These are phyloP conservation scores for Pammene fasciana DNA, from an alignment of 2,888 invertebrate species.

Conservation along the genomic window DNA sequence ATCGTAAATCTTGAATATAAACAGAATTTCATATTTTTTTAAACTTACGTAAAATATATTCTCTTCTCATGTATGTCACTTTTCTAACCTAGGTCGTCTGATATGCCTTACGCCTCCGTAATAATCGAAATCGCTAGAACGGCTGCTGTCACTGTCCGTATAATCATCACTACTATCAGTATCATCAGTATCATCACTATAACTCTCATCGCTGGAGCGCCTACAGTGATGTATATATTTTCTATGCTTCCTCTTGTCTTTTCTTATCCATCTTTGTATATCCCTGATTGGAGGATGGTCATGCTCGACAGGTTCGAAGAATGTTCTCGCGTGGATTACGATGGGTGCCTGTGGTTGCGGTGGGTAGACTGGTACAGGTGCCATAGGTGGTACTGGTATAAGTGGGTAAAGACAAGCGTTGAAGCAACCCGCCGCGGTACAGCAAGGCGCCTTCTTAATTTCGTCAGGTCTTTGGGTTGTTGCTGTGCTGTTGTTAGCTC, in stretches of 20 bases:
- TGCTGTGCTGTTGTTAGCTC: background rate
- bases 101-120: background rate
- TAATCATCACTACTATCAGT: constrained; percentile 2
- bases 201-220: constrained; percentile 17
- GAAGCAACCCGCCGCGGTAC: constrained; percentile 27
- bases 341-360: constrained; percentile 50
- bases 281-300: constrained; percentile 64
- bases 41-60: background rate
- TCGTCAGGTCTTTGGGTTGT: constrained; percentile 3
- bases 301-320: constrained; percentile 67
- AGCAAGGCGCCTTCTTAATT: constrained; percentile 17
- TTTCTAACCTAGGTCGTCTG: background rate
- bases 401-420: constrained; percentile 24
- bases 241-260: constrained; percentile 43
- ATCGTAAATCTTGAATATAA: too few species aligned
- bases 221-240: background rate
- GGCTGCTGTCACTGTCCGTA: constrained; percentile 7
- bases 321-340: constrained; percentile 57
- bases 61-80: too few species aligned
- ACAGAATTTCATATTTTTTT: too few species aligned
- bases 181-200: background rate
- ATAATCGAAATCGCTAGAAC: constrained; percentile 17
- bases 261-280: constrained; percentile 56
- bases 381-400: constrained; percentile 42
- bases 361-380: constrained; percentile 25